Evolutionary conservation across 2,113 vertebrate genomes (phyloP).

Genomic region (Spea bombifrons): DNA sequence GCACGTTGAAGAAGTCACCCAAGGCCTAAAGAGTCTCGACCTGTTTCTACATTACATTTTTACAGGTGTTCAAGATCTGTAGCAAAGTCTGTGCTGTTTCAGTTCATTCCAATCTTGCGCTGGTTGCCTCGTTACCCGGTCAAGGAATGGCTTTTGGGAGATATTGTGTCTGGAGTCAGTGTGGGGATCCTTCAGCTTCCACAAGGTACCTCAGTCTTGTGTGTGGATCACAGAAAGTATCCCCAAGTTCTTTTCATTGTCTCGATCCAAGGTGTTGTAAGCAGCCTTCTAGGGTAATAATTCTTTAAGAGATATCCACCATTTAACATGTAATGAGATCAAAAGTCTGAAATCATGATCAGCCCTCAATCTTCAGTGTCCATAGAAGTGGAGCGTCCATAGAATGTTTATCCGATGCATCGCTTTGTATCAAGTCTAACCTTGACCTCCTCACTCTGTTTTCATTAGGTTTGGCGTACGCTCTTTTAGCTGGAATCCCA

Average conservation of each 20-base stretch:
- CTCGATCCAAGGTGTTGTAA: too few species aligned
- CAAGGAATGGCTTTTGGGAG: conserved; percentile 79
- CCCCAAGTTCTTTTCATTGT: not conserved
- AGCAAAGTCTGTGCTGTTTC: conserved; percentile 62
- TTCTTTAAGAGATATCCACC: too few species aligned
- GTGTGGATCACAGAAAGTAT: not conserved
- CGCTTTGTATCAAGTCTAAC: not conserved
- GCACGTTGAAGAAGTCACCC: too few species aligned
- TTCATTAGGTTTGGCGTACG: conserved; percentile 84
- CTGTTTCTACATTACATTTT: not conserved
- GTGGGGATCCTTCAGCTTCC: conserved; percentile 94
- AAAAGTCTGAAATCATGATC: too few species aligned
- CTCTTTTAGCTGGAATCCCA: conserved; percentile 82
- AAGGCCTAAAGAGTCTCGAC: too few species aligned
- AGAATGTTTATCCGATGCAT: not conserved
- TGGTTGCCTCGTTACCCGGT: conserved; percentile 85
- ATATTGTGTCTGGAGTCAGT: conserved; percentile 82
- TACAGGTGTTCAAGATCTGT: conserved; percentile 72
- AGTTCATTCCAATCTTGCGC: conserved; percentile 73
- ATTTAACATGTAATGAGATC: too few species aligned
- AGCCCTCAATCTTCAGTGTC: too few species aligned
- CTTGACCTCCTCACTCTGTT: not conserved
- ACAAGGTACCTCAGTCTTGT: conserved; percentile 71
- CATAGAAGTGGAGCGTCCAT: too few species aligned
- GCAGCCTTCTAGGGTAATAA: too few species aligned